Evolutionary conservation across 2,113 vertebrate genomes (phyloP).

Genomic region (Quiscalus mexicanus): DNA sequence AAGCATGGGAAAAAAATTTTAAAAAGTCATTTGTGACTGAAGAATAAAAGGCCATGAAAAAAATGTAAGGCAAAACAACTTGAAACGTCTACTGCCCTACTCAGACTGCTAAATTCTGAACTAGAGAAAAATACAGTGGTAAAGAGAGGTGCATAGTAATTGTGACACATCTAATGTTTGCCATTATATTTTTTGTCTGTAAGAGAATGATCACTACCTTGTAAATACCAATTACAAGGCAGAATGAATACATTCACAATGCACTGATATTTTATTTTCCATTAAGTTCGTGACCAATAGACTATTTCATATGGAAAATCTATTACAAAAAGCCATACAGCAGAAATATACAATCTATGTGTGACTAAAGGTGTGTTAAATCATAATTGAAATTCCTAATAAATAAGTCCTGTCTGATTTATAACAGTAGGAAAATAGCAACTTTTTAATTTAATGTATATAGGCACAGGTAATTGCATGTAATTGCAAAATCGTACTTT

Average conservation of each 20-base stretch:
- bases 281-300: background rate
- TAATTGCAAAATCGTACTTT: background rate
- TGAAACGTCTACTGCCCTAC: background rate
- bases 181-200: constrained; percentile 13
- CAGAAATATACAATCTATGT: constrained; percentile 5
- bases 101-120: background rate
- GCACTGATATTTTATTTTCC: constrained; percentile 56
- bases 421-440: background rate
- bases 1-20: background rate
- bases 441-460: background rate
- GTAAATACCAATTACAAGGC: constrained; percentile 53
- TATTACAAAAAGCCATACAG: background rate
- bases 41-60: background rate
- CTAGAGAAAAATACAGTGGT: background rate
- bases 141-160: background rate
- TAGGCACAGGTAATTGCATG: background rate
- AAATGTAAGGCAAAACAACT: background rate
- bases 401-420: background rate
- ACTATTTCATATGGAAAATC: constrained; percentile 25
- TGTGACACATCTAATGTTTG: constrained; percentile 11
- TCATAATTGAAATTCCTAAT: constrained; percentile 8
- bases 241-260: constrained; percentile 26
- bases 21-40: background rate
- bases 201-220: constrained; percentile 41
- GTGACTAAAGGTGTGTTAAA: constrained; percentile 23